These are phyloP conservation scores for Drosophila mimetica DNA, from an alignment of 2,888 invertebrate genomes.

Conservation along the genomic window DNA sequence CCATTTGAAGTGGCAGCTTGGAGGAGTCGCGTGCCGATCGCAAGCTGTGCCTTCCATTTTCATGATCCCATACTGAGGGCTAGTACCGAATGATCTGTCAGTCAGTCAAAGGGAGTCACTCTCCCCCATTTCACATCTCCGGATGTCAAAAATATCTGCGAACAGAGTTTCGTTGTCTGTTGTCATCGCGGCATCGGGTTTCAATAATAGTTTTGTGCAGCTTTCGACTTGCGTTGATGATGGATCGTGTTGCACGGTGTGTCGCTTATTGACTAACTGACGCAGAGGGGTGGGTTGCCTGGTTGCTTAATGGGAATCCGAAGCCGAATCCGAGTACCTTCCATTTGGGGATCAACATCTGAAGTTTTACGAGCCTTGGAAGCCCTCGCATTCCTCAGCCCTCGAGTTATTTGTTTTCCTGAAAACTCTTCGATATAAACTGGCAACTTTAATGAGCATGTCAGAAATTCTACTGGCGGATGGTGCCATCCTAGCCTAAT, in stretches of 20 bases:
- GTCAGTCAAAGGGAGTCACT: conserved; percentile 37
- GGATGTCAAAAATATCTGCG: conserved; percentile 27
- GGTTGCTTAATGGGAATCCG: conserved; percentile 4
- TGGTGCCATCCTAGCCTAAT: conserved; percentile 18
- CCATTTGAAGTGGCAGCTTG: conserved; percentile 51
- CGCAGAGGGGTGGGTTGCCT: conserved; percentile 42
- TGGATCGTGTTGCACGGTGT: conserved; percentile 75
- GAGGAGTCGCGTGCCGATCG: conserved; percentile 70
- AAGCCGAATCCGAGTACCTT: conserved; percentile 11
- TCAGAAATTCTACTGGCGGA: conserved; percentile 75
- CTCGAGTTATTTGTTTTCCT: conserved; percentile 67
- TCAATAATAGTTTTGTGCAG: conserved; percentile 73
- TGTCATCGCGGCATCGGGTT: conserved; percentile 78
- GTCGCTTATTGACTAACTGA: conserved; percentile 65
- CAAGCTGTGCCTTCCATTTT: conserved; percentile 64
- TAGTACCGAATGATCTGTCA: conserved; percentile 36
- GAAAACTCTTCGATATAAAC: conserved; percentile 18
- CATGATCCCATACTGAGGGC: conserved; percentile 67
- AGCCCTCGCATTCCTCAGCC: conserved; percentile 70
- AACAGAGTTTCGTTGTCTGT: conserved; percentile 54
- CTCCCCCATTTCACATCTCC: conserved; percentile 21
- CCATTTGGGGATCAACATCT: conserved; percentile 4
- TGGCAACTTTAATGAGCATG: conserved; percentile 72
- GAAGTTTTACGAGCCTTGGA: conserved; percentile 17
- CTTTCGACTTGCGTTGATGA: conserved; percentile 71